phyloP scores from a whole-genome alignment of 2,113 vertebrate species.

The Ceyx melanurus region DNA sequence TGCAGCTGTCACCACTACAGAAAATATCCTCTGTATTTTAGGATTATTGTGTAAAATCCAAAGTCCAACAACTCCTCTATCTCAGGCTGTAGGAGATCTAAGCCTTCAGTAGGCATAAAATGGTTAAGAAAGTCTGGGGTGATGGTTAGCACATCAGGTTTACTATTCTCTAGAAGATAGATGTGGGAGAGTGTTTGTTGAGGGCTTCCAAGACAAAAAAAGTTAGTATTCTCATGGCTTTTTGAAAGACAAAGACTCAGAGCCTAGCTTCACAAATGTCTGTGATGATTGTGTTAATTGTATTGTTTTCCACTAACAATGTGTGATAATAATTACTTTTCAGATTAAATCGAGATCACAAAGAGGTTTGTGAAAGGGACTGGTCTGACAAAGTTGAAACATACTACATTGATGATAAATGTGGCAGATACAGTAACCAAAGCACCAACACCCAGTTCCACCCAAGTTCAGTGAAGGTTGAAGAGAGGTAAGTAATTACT shows the following conservation, averaged over 20 bases:
- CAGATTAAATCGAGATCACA: conserved; percentile 83
- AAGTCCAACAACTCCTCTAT: not conserved
- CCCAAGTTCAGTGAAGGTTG: conserved; percentile 74
- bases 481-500: conserved; percentile 82
- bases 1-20: not conserved
- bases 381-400: conserved; percentile 90
- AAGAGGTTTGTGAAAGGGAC: conserved; percentile 84
- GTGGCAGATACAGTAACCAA: conserved; percentile 74
- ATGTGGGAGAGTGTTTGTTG: not conserved
- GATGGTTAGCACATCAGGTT: not conserved
- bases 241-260: not conserved
- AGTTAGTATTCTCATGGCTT: rapidly evolving
- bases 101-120: not conserved
- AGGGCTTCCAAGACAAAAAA: not conserved
- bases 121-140: not conserved
- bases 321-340: not conserved
- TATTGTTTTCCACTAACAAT: not conserved
- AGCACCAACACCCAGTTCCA: conserved; percentile 81
- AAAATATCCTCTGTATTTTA: not conserved
- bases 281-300: not conserved
- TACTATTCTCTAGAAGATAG: not conserved
- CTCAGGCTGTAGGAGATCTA: not conserved
- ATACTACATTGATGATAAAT: conserved; percentile 80
- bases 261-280: not conserved
- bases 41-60: not conserved